These are phyloP conservation scores for Myopa tessellatipennis DNA, from an alignment of 2,888 invertebrate genomes.

Conservation along the genomic window DNA sequence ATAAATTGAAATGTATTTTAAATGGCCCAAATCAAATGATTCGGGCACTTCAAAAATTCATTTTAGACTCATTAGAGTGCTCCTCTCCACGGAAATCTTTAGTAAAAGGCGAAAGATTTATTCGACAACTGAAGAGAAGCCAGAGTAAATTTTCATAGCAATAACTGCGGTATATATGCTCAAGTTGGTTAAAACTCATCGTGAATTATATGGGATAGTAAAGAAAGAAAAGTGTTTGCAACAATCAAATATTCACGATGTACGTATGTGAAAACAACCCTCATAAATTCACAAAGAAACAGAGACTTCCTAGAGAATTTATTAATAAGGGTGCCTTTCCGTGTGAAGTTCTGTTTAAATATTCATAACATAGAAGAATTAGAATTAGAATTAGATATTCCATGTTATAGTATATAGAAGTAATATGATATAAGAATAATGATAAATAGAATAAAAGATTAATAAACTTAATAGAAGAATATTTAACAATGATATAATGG, in stretches of 20 bases:
- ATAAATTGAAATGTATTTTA: constrained; percentile 2
- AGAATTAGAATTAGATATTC: no score
- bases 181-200: not conserved
- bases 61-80: constrained; percentile 53
- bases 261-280: not conserved
- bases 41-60: constrained; percentile 38
- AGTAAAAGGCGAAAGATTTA: constrained; percentile 55
- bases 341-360: no score
- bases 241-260: not conserved
- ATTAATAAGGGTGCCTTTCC: no score
- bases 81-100: constrained; percentile 55
- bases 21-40: constrained; percentile 9
- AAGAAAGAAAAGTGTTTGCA: not conserved
- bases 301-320: no score
- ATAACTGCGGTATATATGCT: not conserved
- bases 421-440: not conserved
- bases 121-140: constrained; percentile 54
- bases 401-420: no score
- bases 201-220: not conserved
- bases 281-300: no score
- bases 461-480: not conserved
- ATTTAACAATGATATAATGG: not conserved
- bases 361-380: no score
- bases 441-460: not conserved
- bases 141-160: constrained; percentile 39